A percentile compares a stretch with the other conserved stretches of the same genome.
These are phyloP conservation scores for Corythornis cristatus DNA, from an alignment of 2,113 vertebrate species.

Conservation along the genomic window DNA sequence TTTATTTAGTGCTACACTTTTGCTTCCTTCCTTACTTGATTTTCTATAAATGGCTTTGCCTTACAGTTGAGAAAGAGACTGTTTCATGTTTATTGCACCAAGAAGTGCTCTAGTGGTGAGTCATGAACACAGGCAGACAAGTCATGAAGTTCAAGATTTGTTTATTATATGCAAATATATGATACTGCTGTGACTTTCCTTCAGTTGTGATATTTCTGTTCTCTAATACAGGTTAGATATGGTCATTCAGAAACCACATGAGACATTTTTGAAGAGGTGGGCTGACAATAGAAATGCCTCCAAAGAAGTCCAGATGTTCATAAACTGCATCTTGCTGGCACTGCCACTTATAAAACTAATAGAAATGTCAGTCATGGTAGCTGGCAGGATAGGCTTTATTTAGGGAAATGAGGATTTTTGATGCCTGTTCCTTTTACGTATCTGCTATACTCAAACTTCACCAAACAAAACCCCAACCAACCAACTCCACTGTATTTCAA, in stretches of 20 bases:
- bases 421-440: neutral
- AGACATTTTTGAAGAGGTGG: neutral
- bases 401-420: neutral
- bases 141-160: neutral
- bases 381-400: neutral
- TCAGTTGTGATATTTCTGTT: neutral
- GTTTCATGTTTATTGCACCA: neutral
- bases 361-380: constrained; percentile 23
- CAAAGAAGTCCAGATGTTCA: neutral
- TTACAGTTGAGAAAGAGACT: neutral
- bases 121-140: neutral
- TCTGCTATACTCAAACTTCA: neutral
- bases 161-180: neutral
- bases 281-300: neutral
- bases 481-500: neutral
- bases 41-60: neutral
- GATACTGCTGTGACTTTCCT: neutral
- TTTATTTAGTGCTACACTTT: neutral
- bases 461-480: neutral
- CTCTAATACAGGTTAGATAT: neutral
- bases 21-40: neutral
- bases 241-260: neutral
- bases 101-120: neutral
- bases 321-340: neutral
- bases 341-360: neutral